Evolutionary conservation across 2,113 vertebrate genomes (phyloP), one percentile per base, ranked within the genome.

Genomic region (Nestor notabilis): DNA sequence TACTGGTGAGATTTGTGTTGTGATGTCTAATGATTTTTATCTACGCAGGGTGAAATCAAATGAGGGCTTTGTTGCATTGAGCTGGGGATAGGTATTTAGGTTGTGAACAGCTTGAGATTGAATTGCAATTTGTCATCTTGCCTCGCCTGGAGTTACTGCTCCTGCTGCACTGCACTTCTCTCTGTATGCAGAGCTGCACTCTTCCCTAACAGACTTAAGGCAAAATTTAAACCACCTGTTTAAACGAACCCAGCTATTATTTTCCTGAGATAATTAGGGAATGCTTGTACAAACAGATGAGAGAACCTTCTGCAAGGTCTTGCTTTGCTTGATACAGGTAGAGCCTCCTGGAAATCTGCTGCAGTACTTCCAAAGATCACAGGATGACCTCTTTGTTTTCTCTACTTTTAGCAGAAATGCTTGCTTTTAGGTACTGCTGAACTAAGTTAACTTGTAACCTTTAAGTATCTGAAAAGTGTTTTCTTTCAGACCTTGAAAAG

Each of bases 401-500:
- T 70, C 93, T 69, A 19, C 25, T 64, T 87, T 46, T 31, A 43
- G 35, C n/a, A 66, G 35, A 81, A 93, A 71, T 60, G 12, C 44
- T 83, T 50, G 66, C 23, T 90, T 83, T 46, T 43, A 44, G 74
- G 37, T 49, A 6, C 21, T 43, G n/a, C 43, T 92, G 64, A 90
- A 78, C 75, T 69, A 46, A 81, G 80, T 90, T 95, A 93, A 78
- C 71, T 49, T 53, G 66, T 72, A 87, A 52, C 85, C 47, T 78
- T 68, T 39, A 55, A 68, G 47, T 82, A 24, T 82, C 74, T 82
- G 43, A 91, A 64, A 31, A 64, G 35, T 14, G 50, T 76, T 89
- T 68, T 83, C 56, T 93, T 83, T 78, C 35, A 87, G 83, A 72
- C 69, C 44, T 95, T 85, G 81, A 44, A 82, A 79, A 76, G 68